Conservation (phyloP, 2,888 invertebrate species). For the Bombylius major region DNA sequence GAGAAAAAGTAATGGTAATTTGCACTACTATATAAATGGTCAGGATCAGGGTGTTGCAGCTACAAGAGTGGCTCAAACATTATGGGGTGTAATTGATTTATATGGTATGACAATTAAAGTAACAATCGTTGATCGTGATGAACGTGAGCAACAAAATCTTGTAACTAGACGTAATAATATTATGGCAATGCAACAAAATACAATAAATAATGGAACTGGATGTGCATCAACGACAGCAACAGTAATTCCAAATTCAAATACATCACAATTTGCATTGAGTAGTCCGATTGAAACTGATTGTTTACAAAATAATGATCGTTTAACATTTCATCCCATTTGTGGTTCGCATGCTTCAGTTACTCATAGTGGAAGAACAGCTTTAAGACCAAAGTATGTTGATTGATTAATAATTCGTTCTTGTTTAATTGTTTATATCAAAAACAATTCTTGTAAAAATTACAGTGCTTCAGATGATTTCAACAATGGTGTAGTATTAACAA, state of each 20-base stretch:
- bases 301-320: conserved; percentile 47
- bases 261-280: conserved; percentile 15
- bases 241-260: conserved; percentile 25
- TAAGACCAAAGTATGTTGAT: conserved; percentile 68
- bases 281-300: conserved; percentile 4
- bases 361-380: conserved; percentile 79
- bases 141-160: conserved; percentile 62
- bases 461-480: conserved; percentile 87
- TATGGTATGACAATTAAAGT: conserved; percentile 91
- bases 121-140: conserved; percentile 73
- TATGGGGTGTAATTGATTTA: conserved; percentile 91
- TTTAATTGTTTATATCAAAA: not conserved
- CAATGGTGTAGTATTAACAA: conserved; percentile 84
- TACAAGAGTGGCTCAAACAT: conserved; percentile 60
- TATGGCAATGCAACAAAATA: conserved; percentile 21
- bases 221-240: conserved; percentile 15
- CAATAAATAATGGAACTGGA: not conserved
- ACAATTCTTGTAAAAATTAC: conserved; percentile 13
- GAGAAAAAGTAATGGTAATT: conserved; percentile 66
- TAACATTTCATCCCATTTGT: conserved; percentile 83
- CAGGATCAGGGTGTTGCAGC: conserved; percentile 86
- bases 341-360: conserved; percentile 88
- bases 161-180: conserved; percentile 54
- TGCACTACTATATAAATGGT: conserved; percentile 90
- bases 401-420: not conserved